Base-by-base conservation (phyloP, 2,797 vertebrate genomes). In the Cyclopterus lumpus region DNA sequence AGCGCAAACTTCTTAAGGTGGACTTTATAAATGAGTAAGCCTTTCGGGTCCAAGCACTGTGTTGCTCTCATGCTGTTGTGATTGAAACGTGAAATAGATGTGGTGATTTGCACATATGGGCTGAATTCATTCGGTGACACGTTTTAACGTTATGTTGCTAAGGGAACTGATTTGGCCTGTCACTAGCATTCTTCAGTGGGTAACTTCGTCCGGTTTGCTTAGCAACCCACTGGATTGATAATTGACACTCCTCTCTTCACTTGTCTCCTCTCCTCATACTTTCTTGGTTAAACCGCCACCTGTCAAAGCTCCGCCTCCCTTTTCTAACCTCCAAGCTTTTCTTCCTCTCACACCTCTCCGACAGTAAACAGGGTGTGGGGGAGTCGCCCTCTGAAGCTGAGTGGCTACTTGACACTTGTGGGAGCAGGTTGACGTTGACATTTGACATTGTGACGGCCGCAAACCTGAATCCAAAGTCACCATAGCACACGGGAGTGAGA, bases 401-500 rank as follows among this genome's bases (percentile, higher is more conserved):
- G 80, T 64, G 44, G 77, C 81, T 78, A 71, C 76, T 83, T 88
- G 89, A 91, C 89, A 87, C 80, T 85, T 75, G 74, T 67, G 75
- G 86, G 77, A 82, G 86, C 84, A 83, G 84, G 83, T 81, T 51
- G 49, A 24, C 49, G 22, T 51, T 51, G 49, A 51, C 49, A 80
- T 89, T 89, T 91, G 88, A 91, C 83, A 82, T 79, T 85, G 86
- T 84, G 80, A 80, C 38, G 78, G 78, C 78, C 61, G 16, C 83
- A 72, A 84, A 81, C 77, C 83, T 70, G 86, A 82, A 90, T 74
- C 87, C 77, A 86, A 90, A 89, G 89, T 91, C 85, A 82, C 83
- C 71, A 71, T 81, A 70, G 80, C 81, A 84, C 77, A 72, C 72
- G 84, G 80, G 81, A 69, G 83, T 24, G 66, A 77, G 81, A 80